Evolutionary conservation across 1,140 invertebrate species (phyloP), one percentile per base, ranked within the genome.

Genomic region (Fragariocoptes setiger): DNA sequence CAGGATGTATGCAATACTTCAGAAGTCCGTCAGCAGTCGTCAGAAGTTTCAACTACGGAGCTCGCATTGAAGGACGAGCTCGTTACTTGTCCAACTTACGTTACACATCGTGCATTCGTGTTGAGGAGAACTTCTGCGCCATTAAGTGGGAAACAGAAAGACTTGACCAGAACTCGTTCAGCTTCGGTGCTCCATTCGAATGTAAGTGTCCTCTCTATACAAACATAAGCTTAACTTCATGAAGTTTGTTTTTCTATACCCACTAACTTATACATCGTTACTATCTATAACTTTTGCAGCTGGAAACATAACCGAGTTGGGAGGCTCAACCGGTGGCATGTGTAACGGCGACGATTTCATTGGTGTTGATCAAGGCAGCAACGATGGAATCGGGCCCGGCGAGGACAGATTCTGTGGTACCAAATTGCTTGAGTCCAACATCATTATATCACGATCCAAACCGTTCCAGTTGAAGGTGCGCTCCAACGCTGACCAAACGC

Each of bases 301-400:
- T n/a, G 8, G 12, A 8, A 40, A 21, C 25, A 8, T 15, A 13
- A 38, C 35, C 25, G 35, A 4, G 8, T 5, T 42, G 16, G 35
- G 40, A 2, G 48, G 49, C 19, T 46, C 83, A 2, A 51, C 44
- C 1, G 49, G 48, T 14, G 42, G 40, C 8, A 16, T 45, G 5
- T 49, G 52, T 85, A 55, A 94, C 76, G 43, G 95, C 82, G 48
- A 95, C 76, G 49, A 92, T 71, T 49, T 78, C 71, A 19, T 83
- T 77, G 54, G 79, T 77, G 51, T 78, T 79, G 39, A 83, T 74
- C 43, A 94, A 63, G 14, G 48, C 14, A 50, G 45, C 4, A 46
- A 47, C 8, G 45, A 50, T 19, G 49, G 48, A 0, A 46, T 43
- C 21, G 50, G 48, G 25, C 43, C 45, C 2, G 50, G 50, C 4